phyloP scores from a whole-genome alignment of 2,113 vertebrate species.

The Setophaga coronata region DNA sequence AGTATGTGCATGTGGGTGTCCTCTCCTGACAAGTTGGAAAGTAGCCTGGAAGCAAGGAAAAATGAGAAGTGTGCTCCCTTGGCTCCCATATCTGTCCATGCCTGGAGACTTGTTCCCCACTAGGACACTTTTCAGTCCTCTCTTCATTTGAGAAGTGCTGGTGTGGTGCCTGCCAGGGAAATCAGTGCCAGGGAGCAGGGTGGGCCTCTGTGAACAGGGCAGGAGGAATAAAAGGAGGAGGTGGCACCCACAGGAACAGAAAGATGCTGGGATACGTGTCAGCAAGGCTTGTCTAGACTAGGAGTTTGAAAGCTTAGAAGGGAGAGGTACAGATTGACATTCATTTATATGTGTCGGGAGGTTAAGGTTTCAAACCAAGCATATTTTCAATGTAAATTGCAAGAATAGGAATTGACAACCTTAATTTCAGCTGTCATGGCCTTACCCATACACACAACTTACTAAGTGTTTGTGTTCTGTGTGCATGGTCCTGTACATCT shows the following conservation, averaged over 20 bases:
- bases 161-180: background rate
- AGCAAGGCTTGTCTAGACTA: background rate
- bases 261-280: fast-evolving
- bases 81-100: background rate
- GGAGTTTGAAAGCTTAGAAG: background rate
- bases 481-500: background rate
- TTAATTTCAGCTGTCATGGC: background rate
- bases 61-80: background rate
- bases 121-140: background rate
- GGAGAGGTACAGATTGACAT: background rate
- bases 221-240: background rate
- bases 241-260: background rate
- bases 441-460: fast-evolving
- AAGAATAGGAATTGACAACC: background rate
- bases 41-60: background rate
- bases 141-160: background rate
- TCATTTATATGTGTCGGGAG: background rate
- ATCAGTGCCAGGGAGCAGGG: background rate
- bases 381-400: background rate
- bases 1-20: background rate
- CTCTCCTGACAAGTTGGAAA: background rate
- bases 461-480: background rate
- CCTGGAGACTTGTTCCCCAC: background rate
- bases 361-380: background rate
- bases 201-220: background rate